These are phyloP conservation scores for Chromis chromis DNA, from an alignment of 2,797 vertebrate species.

Conservation along the genomic window DNA sequence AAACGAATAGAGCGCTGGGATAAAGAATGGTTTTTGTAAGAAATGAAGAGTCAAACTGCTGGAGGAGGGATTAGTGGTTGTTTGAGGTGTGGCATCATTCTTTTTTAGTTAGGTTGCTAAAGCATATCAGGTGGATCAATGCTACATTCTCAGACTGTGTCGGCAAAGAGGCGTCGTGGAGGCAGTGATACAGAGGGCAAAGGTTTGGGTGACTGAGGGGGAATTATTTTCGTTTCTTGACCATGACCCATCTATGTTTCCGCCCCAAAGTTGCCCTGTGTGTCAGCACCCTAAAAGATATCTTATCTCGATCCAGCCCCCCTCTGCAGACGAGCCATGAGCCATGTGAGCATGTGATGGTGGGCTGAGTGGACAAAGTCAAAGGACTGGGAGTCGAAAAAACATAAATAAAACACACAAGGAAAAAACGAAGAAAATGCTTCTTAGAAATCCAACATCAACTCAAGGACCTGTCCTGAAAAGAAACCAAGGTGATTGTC, in stretches of 20 bases:
- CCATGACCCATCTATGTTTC: background rate
- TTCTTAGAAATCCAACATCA: conserved; percentile 71
- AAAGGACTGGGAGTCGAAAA: conserved; percentile 43
- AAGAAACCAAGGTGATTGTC: conserved; percentile 68
- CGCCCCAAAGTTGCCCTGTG: conserved; percentile 30
- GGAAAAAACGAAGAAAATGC: conserved; percentile 52
- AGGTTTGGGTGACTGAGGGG: conserved; percentile 3
- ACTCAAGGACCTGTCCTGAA: conserved; percentile 68
- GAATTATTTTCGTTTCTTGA: background rate
- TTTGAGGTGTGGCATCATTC: conserved; percentile 26
- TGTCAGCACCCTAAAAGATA: conserved; percentile 22
- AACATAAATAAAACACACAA: conserved; percentile 30
- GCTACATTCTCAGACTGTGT: conserved; percentile 78
- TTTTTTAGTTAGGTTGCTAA: conserved; percentile 73
- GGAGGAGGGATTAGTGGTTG: background rate
- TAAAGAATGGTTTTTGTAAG: background rate
- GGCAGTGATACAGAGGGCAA: conserved; percentile 38
- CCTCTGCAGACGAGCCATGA: conserved; percentile 77
- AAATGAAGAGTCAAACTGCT: background rate
- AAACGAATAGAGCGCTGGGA: background rate
- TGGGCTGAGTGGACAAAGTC: conserved; percentile 57
- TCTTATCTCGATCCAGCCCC: conserved; percentile 20
- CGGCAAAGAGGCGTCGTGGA: conserved; percentile 70
- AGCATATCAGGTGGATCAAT: conserved; percentile 78
- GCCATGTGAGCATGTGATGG: conserved; percentile 78